Evolutionary conservation across 2,888 invertebrate species (phyloP).

Genomic region (Eugnorisma glareosa): DNA sequence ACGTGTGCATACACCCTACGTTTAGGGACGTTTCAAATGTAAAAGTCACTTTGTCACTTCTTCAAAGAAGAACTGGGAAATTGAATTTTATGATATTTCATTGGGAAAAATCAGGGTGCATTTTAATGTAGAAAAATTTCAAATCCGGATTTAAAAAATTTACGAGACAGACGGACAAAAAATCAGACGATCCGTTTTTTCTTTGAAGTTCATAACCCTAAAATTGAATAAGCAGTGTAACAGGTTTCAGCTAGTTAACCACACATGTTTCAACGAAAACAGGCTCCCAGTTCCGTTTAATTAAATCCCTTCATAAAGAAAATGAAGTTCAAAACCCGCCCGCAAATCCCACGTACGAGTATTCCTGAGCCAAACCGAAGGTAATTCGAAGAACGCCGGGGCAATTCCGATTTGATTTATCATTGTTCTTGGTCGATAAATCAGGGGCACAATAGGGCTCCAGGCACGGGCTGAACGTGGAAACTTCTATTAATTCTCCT

Average conservation of each 20-base stretch:
- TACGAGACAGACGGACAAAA: not conserved
- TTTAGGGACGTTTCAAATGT: not conserved
- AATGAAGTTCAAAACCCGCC: slow-evolving; percentile 51
- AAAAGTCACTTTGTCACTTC: not conserved
- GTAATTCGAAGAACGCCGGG: slow-evolving; percentile 77
- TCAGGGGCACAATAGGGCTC: slow-evolving; percentile 87
- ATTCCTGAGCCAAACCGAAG: slow-evolving; percentile 53
- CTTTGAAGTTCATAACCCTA: not conserved
- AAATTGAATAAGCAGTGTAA: not conserved
- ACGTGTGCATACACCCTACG: slow-evolving; percentile 40
- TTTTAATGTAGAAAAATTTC: not conserved
- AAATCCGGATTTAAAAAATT: not conserved
- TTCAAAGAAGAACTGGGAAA: not conserved
- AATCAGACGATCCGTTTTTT: not conserved
- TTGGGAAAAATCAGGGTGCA: not conserved
- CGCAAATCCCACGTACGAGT: slow-evolving; percentile 46
- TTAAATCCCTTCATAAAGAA: slow-evolving; percentile 53
- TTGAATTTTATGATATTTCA: not conserved
- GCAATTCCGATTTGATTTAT: slow-evolving; percentile 90
- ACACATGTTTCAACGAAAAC: slow-evolving; percentile 6
- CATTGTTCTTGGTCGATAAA: slow-evolving; percentile 90
- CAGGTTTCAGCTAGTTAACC: not conserved
- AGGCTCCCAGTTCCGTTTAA: slow-evolving; percentile 23
- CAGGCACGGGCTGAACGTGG: slow-evolving; percentile 77
- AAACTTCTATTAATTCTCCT: slow-evolving; percentile 89